phyloP scores from a whole-genome alignment of 2,797 vertebrate species.

The Sebastiscus albofasciatus region DNA sequence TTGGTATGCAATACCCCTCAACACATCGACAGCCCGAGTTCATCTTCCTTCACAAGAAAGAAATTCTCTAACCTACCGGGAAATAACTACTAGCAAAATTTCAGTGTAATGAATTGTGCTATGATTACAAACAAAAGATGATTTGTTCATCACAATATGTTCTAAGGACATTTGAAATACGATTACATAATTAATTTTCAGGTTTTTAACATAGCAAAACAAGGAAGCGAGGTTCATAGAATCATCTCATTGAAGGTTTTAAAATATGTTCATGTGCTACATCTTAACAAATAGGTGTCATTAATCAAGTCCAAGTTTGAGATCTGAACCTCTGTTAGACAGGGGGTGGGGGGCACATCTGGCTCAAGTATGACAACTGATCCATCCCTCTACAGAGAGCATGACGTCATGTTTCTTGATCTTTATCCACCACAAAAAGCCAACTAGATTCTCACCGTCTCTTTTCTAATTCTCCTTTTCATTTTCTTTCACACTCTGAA shows the following conservation, averaged over 20 bases:
- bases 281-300: neutral
- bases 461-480: neutral
- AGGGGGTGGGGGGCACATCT: slow-evolving; percentile 12
- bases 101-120: neutral
- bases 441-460: neutral
- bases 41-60: neutral
- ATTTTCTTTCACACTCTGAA: neutral
- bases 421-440: slow-evolving; percentile 20
- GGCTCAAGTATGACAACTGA: slow-evolving; percentile 1
- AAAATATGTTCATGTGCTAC: neutral
- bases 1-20: neutral
- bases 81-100: neutral
- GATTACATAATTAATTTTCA: neutral
- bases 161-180: neutral
- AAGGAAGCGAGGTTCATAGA: neutral
- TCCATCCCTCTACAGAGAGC: slow-evolving; percentile 20
- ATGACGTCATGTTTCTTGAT: slow-evolving; percentile 25
- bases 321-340: neutral
- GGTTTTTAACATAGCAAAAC: neutral
- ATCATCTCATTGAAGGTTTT: neutral
- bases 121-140: neutral
- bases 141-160: neutral
- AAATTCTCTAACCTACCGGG: neutral
- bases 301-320: neutral
- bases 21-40: neutral